Evolutionary conservation across 64 coral and sea anemone genomes (phyloP).

Genomic region (Orbicella faveolata): DNA sequence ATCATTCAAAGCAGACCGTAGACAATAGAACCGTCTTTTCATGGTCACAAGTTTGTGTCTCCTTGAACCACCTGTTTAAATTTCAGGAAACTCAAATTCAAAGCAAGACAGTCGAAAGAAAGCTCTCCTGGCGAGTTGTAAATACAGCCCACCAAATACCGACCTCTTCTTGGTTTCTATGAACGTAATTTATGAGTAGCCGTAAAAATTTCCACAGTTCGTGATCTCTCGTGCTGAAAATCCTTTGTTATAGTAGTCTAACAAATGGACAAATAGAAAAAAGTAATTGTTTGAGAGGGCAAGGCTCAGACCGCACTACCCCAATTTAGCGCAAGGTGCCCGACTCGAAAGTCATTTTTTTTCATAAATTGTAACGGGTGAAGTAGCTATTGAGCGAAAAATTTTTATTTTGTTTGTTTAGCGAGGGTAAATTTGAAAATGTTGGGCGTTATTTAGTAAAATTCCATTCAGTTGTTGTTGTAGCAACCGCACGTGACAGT

Average conservation of each 20-base stretch:
- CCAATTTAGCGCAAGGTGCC: background rate
- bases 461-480: slow-evolving; percentile 44
- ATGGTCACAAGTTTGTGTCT: slow-evolving; percentile 4
- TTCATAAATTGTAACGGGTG: no score
- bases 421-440: background rate
- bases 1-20: slow-evolving; percentile 1
- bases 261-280: slow-evolving; percentile 17
- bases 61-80: background rate
- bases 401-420: background rate
- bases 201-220: background rate
- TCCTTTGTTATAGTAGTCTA: background rate
- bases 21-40: background rate
- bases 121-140: background rate
- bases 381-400: background rate
- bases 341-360: background rate
- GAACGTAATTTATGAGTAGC: background rate
- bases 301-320: no score
- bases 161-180: background rate
- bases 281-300: background rate
- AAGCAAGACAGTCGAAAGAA: background rate
- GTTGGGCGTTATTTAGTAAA: background rate
- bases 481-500: slow-evolving; percentile 1
- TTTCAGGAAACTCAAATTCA: background rate
- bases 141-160: background rate
- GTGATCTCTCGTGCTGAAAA: background rate